Base-by-base conservation (phyloP, 2,113 vertebrate genomes). In the Gasterosteus nipponicus region DNA sequence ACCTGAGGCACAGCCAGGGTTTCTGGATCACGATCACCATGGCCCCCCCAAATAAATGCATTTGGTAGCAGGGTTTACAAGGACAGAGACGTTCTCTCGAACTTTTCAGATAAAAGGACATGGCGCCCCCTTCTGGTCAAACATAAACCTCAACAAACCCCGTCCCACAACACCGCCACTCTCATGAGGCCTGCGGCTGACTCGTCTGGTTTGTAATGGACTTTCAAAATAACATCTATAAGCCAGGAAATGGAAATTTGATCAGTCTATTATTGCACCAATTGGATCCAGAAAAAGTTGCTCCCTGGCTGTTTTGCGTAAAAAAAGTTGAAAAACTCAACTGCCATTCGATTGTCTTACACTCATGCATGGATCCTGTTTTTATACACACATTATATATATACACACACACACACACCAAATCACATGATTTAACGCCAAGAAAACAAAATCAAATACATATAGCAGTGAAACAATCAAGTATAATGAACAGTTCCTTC, bases 401-500 rank as follows among this genome's bases (percentile, higher is more conserved):
- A 44, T 11, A 44, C 12, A n/a, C n/a, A n/a, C 22, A 26, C 22
- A 26, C 22, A 26, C 22, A 26, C 22, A 26, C 22, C 22, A 26
- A 26, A 26, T 57, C 63, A 67, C 41, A 57, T 57, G 67, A 80
- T 77, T 83, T 78, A 75, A 85, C 68, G 56, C 64, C 73, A 64
- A 78, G 29, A 74, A 75, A 85, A 71, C 38, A 85, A 77, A 77
- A 82, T 11, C 56, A 73, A 77, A 86, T 38, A 83, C 18, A 80
- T 69, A 44, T 18, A 86, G 57, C 69, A 67, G 70, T 69, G 31
- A 87, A 75, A 83, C 75, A 82, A 89, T 84, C 59, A 86, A 82
- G 49, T 66, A 90, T 69, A 86, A 92, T 88, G 80, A 82, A 86
- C 74, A 88, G 61, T 78, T 86, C 5, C 10, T 63, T 69, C 54